Conservation (phyloP, 2,797 vertebrate species). For the Alauda arvensis region DNA sequence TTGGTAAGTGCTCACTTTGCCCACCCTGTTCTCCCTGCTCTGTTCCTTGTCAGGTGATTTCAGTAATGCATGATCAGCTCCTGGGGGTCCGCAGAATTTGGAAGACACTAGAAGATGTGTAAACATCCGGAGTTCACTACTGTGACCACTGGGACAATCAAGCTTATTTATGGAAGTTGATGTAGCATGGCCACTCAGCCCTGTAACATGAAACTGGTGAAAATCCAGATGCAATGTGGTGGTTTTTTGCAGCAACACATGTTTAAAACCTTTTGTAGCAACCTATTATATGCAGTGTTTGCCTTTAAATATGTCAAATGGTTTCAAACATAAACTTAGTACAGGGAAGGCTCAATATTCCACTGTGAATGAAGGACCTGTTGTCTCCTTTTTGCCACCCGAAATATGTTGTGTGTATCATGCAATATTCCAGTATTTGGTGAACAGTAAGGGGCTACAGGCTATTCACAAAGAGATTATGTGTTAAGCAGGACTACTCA, state of each 20-base stretch:
- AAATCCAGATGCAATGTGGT: neutral
- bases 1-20: slow-evolving; percentile 80
- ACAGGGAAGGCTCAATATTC: neutral
- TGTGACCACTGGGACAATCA: neutral
- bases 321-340: neutral
- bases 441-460: neutral
- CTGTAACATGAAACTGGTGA: neutral
- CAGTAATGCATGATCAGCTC: neutral
- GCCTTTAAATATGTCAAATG: neutral
- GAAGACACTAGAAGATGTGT: neutral
- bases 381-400: neutral
- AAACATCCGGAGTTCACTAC: neutral
- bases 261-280: neutral
- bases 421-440: neutral
- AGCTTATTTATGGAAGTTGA: neutral
- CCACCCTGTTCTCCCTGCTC: neutral
- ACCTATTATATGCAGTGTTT: neutral
- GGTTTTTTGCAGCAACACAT: rapidly evolving
- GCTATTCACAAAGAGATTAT: neutral
- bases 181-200: neutral
- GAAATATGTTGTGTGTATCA: neutral
- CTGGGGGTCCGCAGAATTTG: neutral
- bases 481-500: neutral
- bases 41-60: neutral
- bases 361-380: neutral